These are phyloP conservation scores for Galago senegalensis DNA, from an alignment of 2,797 vertebrate species.

Conservation along the genomic window DNA sequence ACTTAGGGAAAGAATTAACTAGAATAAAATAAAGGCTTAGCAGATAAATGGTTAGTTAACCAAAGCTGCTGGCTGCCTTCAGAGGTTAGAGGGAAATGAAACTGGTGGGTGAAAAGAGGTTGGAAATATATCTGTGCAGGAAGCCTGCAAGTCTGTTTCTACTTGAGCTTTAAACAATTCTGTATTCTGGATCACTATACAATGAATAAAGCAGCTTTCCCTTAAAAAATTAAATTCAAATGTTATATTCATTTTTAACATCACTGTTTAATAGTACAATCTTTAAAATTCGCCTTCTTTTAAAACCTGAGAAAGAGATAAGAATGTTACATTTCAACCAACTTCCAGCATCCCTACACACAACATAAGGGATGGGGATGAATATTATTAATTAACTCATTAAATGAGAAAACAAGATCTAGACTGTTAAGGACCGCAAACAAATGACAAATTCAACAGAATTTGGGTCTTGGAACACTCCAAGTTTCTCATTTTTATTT, in stretches of 20 bases:
- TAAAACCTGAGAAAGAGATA: conserved; percentile 54
- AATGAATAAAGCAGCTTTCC: conserved; percentile 42
- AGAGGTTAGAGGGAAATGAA: conserved; percentile 29
- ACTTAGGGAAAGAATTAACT: not conserved
- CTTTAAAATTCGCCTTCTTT: conserved; percentile 66
- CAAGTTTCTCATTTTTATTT: conserved; percentile 55
- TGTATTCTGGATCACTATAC: not conserved
- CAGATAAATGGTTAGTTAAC: conserved; percentile 34
- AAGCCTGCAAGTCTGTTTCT: conserved; percentile 34
- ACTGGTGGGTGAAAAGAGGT: not conserved
- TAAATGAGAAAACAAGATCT: conserved; percentile 58
- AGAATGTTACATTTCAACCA: not conserved
- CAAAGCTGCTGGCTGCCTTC: conserved; percentile 33
- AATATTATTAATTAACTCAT: conserved; percentile 48
- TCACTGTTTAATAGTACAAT: conserved; percentile 26
- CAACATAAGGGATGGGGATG: not conserved
- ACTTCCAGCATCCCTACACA: not conserved
- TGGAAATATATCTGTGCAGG: not conserved
- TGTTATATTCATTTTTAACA: not conserved
- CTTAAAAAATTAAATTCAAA: conserved; percentile 60
- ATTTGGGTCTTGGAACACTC: not conserved
- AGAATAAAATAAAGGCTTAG: not conserved
- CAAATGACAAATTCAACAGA: conserved; percentile 50
- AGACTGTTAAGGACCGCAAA: conserved; percentile 43
- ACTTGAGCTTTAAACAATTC: conserved; percentile 22